phyloP scores from a whole-genome alignment of 2,113 vertebrate genomes.

The Perca flavescens region DNA sequence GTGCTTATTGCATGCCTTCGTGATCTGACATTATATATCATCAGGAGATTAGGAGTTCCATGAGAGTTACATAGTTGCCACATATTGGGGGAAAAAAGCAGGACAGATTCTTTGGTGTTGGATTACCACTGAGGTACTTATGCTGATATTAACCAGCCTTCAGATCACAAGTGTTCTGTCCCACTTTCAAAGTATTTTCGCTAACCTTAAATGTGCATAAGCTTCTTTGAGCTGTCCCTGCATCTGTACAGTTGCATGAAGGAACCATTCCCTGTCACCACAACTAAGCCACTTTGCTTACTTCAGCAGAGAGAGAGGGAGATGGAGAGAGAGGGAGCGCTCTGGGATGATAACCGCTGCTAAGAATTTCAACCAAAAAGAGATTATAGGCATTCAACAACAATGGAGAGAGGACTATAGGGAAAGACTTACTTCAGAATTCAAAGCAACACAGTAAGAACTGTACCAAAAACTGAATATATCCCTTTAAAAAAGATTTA shows the following conservation, averaged over 20 bases:
- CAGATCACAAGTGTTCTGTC: constrained; percentile 51
- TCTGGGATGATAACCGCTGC: constrained; percentile 58
- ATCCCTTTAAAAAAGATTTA: constrained; percentile 14
- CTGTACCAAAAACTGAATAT: constrained; percentile 23
- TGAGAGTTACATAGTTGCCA: not conserved
- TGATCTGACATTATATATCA: not conserved
- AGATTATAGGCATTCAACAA: constrained; percentile 55
- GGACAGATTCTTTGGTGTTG: constrained; percentile 31
- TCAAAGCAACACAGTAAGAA: constrained; percentile 25
- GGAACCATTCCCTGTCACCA: constrained; percentile 61
- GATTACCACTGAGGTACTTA: constrained; percentile 56
- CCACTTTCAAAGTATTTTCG: constrained; percentile 50
- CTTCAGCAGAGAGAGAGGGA: constrained; percentile 47
- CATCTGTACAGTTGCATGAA: constrained; percentile 48
- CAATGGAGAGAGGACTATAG: constrained; percentile 26
- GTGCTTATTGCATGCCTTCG: not conserved
- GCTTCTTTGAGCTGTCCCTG: constrained; percentile 70
- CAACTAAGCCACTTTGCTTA: constrained; percentile 74
- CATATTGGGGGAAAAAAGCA: not conserved
- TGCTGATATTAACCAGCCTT: constrained; percentile 56
- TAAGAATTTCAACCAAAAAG: constrained; percentile 54
- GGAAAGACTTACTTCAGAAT: constrained; percentile 26
- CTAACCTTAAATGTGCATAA: constrained; percentile 72
- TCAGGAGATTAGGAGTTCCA: not conserved
- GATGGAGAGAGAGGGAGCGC: constrained; percentile 25